A percentile compares a stretch with the other conserved stretches of the same genome.
Evolutionary conservation across 2,888 invertebrate genomes (phyloP).

Genomic region (Euzophera pinguis): DNA sequence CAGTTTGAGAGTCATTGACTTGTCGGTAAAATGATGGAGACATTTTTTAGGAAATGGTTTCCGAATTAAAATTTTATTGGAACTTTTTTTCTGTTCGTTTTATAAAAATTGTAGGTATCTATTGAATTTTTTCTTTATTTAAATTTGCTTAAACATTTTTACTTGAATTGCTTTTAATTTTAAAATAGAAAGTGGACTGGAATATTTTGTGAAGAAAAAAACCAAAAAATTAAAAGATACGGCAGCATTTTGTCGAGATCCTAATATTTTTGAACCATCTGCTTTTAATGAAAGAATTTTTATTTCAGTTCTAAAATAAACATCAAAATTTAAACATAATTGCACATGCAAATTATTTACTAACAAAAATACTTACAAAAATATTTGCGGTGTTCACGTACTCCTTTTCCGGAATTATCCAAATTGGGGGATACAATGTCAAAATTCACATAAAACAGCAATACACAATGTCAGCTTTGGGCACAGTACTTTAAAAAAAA

Average conservation of each 20-base stretch:
- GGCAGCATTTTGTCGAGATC: conserved; percentile 3
- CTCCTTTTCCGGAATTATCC: conserved; percentile 75
- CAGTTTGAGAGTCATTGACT: conserved; percentile 68
- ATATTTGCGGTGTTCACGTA: conserved; percentile 71
- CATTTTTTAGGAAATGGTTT: background rate
- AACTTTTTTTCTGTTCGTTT: too few relatives aligned
- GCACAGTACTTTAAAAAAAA: conserved; percentile 53
- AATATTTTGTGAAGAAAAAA: too few relatives aligned
- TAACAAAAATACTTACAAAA: conserved; percentile 74
- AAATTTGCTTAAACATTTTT: too few relatives aligned
- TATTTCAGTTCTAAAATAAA: background rate
- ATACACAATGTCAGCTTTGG: conserved; percentile 46
- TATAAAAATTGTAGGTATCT: background rate
- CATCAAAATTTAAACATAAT: too few relatives aligned
- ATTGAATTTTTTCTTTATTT: background rate
- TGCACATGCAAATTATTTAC: conserved; percentile 18
- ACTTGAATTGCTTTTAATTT: background rate
- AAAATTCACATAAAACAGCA: conserved; percentile 61
- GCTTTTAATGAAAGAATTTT: background rate
- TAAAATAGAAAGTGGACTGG: background rate
- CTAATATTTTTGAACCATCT: conserved; percentile 15
- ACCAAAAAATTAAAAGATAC: background rate
- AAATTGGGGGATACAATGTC: conserved; percentile 68
- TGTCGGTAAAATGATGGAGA: conserved; percentile 16
- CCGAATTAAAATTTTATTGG: background rate